A percentile compares a stretch with the other conserved stretches of the same genome.
phyloP scores from a whole-genome alignment of 2,888 invertebrate genomes.

The Ctena decussata region DNA sequence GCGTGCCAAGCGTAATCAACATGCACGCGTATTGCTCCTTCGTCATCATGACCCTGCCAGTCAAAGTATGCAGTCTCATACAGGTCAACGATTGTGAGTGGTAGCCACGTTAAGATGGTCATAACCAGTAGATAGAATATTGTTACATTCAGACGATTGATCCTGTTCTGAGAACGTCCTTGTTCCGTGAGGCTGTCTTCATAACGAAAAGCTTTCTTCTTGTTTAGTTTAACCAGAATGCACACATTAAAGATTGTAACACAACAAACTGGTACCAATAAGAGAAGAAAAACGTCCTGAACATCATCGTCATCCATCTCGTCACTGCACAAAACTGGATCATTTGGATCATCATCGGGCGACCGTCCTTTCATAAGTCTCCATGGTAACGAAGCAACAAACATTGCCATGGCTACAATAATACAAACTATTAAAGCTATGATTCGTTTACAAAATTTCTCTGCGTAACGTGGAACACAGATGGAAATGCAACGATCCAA shows the following conservation, averaged over 20 bases:
- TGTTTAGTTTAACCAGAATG: background rate
- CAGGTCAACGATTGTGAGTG: background rate
- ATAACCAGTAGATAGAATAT: conserved; percentile 23
- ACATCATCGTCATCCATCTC: background rate
- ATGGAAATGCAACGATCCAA: conserved; percentile 19
- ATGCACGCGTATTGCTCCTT: background rate
- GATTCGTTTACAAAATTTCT: conserved; percentile 10
- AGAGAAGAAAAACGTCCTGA: background rate
- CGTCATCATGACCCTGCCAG: background rate
- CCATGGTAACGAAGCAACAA: conserved; percentile 12
- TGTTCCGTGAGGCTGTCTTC: conserved; percentile 14
- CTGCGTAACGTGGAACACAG: background rate
- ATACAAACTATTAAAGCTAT: conserved; percentile 1
- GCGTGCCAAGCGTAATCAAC: conserved; percentile 25
- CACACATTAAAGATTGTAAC: background rate
- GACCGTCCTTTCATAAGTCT: background rate
- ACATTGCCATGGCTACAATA: background rate
- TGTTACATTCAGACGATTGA: conserved; percentile 14
- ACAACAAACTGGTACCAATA: background rate
- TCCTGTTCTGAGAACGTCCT: background rate
- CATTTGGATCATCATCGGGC: background rate
- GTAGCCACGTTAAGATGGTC: conserved; percentile 23
- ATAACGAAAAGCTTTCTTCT: conserved; percentile 13
- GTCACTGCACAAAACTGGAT: conserved; percentile 9
- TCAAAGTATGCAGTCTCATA: background rate